Evolutionary conservation across 2,888 invertebrate species (phyloP), one percentile per base, ranked within the genome.

Genomic region (Stenolophus ochropezus): DNA sequence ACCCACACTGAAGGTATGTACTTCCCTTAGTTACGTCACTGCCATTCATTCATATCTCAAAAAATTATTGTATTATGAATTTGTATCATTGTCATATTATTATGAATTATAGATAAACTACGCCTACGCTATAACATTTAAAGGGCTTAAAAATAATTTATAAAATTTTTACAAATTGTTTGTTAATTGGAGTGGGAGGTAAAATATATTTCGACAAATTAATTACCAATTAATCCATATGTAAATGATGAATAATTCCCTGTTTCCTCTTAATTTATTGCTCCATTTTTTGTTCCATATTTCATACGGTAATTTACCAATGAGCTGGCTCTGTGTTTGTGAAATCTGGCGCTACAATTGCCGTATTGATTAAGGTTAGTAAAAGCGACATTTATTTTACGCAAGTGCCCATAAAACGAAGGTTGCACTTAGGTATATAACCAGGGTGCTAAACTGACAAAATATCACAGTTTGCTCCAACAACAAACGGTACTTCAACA

Each of bases 281-380:
- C 8, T 8, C 1, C 11, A 42, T 6, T 42, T 42, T 42, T 42
- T 42, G 4, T 11, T 42, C 4, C 2, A 11, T 8, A 42, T 42
- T 42, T 42, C 11, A 42, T 8, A 25, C 61, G 25, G 25, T 23
- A 21, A 23, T 61, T 20, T 27, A 27, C 33, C 73, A 21, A 49
- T n/a, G 49, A 4, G n/a, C 33, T 73, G 73, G 73, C 20, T 47
- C 18, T 14, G 27, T 73, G 47, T 49, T 73, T 73, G 49, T 42
- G 21, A 71, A 65, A 21, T 65, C 27, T 14, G 14, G 47, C 16
- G 49, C 47, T 73, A 23, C 73, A 47, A 73, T 21, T 23, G 47
- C 23, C 6, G 6, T 69, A 69, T 69, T 76, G 76, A 58, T 61
- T 77, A 77, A 77, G 77, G 77, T 77, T 77, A 56, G 56, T 76